Percentiles rank a stretch among this genome's conserved stretches.
Evolutionary conservation across 92 coral and sea anemone genomes (phyloP).

Genomic region (Bergia sp.): DNA sequence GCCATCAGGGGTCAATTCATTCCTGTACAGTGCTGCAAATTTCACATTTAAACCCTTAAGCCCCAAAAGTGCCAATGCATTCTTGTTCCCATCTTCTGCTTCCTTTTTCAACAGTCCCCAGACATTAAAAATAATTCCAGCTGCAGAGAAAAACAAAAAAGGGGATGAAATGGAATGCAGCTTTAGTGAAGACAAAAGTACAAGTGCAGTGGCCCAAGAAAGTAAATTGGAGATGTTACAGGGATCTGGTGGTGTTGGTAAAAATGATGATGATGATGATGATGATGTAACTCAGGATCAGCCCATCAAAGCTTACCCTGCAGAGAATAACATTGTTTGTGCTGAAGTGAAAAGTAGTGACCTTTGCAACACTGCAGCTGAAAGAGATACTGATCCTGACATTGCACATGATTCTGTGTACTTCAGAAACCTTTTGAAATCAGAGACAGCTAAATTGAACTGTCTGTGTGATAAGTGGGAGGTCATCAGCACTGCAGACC

Average conservation of each 20-base stretch:
- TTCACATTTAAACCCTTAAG: constrained; percentile 89
- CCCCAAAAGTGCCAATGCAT: constrained; percentile 79
- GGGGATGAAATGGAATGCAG: neutral
- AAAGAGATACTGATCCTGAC: constrained; percentile 12
- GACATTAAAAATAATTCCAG: constrained; percentile 25
- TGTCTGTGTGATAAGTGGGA: constrained; percentile 78
- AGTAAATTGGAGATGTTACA: neutral
- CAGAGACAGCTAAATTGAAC: constrained; percentile 73
- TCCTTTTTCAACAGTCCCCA: constrained; percentile 59
- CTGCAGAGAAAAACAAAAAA: constrained; percentile 21
- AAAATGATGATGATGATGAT: neutral
- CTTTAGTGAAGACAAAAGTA: neutral
- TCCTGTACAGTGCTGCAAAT: constrained; percentile 57
- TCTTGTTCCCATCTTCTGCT: constrained; percentile 67
- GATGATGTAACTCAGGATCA: neutral
- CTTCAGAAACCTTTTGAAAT: constrained; percentile 70
- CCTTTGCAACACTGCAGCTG: neutral
- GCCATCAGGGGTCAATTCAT: constrained; percentile 81
- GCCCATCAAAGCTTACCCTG: neutral
- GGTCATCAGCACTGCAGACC: constrained; percentile 37
- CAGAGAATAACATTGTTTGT: neutral
- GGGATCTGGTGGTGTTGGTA: neutral
- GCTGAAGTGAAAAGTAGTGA: neutral
- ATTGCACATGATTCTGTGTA: constrained; percentile 52
- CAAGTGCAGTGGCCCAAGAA: neutral